These are phyloP conservation scores for Rhineura floridana DNA, from an alignment of 2,113 vertebrate species.

Conservation along the genomic window DNA sequence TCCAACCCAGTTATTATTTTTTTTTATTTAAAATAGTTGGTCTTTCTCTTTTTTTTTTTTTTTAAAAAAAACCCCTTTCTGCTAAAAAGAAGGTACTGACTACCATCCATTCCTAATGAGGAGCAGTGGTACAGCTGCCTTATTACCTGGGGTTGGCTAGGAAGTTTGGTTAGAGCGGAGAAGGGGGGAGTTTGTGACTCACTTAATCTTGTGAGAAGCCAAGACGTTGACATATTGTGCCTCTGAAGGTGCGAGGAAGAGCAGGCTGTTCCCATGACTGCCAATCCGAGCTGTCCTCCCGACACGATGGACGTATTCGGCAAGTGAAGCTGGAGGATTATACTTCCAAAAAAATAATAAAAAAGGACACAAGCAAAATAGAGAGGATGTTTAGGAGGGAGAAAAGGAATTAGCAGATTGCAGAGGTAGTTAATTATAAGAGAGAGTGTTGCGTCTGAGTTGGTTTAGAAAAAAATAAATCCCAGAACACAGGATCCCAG, in stretches of 20 bases:
- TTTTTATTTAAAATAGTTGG: too few relatives aligned
- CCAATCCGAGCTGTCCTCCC: slow-evolving; percentile 95
- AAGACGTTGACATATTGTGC: slow-evolving; percentile 86
- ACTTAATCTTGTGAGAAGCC: slow-evolving; percentile 96
- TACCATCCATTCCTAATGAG: background rate
- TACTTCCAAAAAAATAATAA: slow-evolving; percentile 73
- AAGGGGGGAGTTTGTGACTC: slow-evolving; percentile 68
- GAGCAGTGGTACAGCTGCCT: slow-evolving; percentile 46
- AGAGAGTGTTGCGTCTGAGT: slow-evolving; percentile 44
- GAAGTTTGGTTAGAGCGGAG: slow-evolving; percentile 52
- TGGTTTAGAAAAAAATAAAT: slow-evolving; percentile 56
- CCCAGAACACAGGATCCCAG: slow-evolving; percentile 18
- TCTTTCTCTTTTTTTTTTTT: background rate
- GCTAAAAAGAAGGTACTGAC: slow-evolving; percentile 29
- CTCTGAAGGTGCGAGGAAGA: slow-evolving; percentile 93
- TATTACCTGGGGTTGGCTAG: slow-evolving; percentile 76
- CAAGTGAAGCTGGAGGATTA: slow-evolving; percentile 83
- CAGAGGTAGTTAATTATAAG: slow-evolving; percentile 65
- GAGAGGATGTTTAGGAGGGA: slow-evolving; percentile 9
- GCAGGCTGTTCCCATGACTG: slow-evolving; percentile 87
- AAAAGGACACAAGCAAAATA: background rate
- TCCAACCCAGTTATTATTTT: too few relatives aligned
- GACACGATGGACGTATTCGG: slow-evolving; percentile 92
- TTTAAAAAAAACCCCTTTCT: background rate
- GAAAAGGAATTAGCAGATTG: slow-evolving; percentile 59